Conservation (phyloP, 2,113 vertebrate genomes). For the Ibidorhyncha struthersii region DNA sequence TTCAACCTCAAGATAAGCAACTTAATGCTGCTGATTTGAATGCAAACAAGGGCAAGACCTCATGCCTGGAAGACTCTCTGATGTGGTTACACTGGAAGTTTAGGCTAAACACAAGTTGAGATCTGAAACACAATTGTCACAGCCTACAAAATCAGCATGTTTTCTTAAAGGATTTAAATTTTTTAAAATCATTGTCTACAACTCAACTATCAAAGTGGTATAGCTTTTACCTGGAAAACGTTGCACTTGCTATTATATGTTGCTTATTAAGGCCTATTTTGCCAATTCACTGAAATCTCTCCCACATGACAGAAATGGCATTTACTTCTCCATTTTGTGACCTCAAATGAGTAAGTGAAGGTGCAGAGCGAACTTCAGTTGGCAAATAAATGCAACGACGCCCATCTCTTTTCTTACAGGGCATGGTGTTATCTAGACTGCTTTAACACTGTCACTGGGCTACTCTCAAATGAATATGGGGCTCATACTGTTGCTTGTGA, state of each 20-base stretch:
- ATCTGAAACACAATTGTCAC: slow-evolving; percentile 58
- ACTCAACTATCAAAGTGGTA: slow-evolving; percentile 6
- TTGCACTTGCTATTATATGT: neutral
- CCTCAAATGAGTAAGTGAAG: neutral
- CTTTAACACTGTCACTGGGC: neutral
- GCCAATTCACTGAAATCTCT: slow-evolving; percentile 39
- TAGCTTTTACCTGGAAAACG: slow-evolving; percentile 25
- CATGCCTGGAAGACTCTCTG: slow-evolving; percentile 49
- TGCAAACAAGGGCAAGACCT: slow-evolving; percentile 67
- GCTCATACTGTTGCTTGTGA: neutral
- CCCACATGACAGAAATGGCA: neutral
- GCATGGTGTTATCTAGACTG: neutral
- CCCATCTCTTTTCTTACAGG: neutral
- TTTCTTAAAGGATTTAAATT: slow-evolving; percentile 12
- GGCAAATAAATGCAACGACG: neutral
- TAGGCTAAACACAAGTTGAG: slow-evolving; percentile 66
- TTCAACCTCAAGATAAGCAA: slow-evolving; percentile 62
- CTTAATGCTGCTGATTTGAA: slow-evolving; percentile 65
- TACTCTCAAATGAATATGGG: neutral
- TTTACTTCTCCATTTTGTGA: neutral
- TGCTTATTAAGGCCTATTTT: slow-evolving; percentile 10
- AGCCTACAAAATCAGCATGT: slow-evolving; percentile 42
- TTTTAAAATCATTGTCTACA: slow-evolving; percentile 10
- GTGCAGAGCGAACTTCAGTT: neutral
- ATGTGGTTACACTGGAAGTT: slow-evolving; percentile 63